Percentiles rank a stretch among this genome's conserved stretches.
Conservation (phyloP, 2,797 vertebrate genomes). For the Labeo calbasu region DNA sequence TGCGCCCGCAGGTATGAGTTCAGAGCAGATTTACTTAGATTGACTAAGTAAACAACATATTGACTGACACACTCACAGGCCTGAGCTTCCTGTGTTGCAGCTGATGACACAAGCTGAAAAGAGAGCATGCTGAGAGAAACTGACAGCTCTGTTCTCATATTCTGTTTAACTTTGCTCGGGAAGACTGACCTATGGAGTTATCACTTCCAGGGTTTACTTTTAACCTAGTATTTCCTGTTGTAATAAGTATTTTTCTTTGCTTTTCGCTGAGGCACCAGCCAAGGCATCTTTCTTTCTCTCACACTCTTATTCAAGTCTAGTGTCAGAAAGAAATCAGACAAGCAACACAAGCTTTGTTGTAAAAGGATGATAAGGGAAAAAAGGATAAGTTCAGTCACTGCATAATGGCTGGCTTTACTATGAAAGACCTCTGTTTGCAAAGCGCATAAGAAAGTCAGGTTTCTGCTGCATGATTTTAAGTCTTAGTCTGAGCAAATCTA, state of each 20-base stretch:
- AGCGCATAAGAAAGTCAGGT: slow-evolving; percentile 14
- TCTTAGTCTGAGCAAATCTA: slow-evolving; percentile 24
- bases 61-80: slow-evolving; percentile 44
- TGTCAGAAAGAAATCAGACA: slow-evolving; percentile 44
- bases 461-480: slow-evolving; percentile 13
- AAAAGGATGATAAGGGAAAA: slow-evolving; percentile 35
- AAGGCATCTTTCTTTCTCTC: neutral
- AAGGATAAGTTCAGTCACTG: slow-evolving; percentile 27
- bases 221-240: slow-evolving; percentile 14
- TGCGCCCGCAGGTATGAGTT: slow-evolving; percentile 56
- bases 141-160: slow-evolving; percentile 22
- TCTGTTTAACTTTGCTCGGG: slow-evolving; percentile 30
- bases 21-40: slow-evolving; percentile 58
- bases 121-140: slow-evolving; percentile 12
- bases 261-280: neutral
- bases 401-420: slow-evolving; percentile 35
- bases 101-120: slow-evolving; percentile 50
- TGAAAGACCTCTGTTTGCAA: slow-evolving; percentile 21
- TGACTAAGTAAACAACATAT: slow-evolving; percentile 60
- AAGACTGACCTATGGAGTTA: slow-evolving; percentile 42
- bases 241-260: slow-evolving; percentile 18
- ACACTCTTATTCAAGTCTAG: slow-evolving; percentile 4
- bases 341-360: slow-evolving; percentile 39
- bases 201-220: slow-evolving; percentile 32
- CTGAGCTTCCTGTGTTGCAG: slow-evolving; percentile 34